Percentiles rank a stretch among this genome's conserved stretches.
Evolutionary conservation across 2,113 vertebrate species (phyloP).

Genomic region (Phocoena sinus): DNA sequence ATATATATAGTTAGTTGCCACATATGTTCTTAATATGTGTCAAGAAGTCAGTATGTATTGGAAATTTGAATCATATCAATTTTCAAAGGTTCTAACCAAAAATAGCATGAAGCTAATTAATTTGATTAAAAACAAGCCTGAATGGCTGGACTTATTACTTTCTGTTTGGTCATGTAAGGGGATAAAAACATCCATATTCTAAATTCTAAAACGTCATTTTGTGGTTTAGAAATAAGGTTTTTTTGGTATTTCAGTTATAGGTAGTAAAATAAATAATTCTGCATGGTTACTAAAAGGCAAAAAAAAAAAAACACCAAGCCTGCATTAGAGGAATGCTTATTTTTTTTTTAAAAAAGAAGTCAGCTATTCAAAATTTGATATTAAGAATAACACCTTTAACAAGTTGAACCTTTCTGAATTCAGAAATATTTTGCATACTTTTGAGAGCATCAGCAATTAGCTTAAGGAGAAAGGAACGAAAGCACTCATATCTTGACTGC

Average conservation of each 20-base stretch:
- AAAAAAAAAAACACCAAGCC: not conserved
- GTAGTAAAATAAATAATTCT: slow-evolving; percentile 6
- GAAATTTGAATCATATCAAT: not conserved
- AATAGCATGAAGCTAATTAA: not conserved
- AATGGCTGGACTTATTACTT: not conserved
- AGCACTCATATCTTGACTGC: not conserved
- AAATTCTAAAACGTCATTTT: slow-evolving; percentile 2
- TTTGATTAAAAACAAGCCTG: not conserved
- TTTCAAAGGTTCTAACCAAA: slow-evolving; percentile 14
- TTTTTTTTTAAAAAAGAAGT: not conserved
- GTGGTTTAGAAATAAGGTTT: not conserved
- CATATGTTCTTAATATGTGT: not conserved
- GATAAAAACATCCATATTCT: not conserved
- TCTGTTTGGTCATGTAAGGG: not conserved
- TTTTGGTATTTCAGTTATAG: not conserved
- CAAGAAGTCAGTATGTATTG: not conserved
- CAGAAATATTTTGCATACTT: not conserved
- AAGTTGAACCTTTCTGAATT: not conserved
- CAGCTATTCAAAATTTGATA: slow-evolving; percentile 10
- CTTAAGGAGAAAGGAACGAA: not conserved
- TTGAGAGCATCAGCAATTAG: not conserved
- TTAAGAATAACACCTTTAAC: not conserved
- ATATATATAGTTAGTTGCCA: not conserved
- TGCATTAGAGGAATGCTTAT: not conserved
- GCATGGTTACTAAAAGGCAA: not conserved